Conservation (phyloP, 2,113 vertebrate species). For the Paedocypris sp. region DNA sequence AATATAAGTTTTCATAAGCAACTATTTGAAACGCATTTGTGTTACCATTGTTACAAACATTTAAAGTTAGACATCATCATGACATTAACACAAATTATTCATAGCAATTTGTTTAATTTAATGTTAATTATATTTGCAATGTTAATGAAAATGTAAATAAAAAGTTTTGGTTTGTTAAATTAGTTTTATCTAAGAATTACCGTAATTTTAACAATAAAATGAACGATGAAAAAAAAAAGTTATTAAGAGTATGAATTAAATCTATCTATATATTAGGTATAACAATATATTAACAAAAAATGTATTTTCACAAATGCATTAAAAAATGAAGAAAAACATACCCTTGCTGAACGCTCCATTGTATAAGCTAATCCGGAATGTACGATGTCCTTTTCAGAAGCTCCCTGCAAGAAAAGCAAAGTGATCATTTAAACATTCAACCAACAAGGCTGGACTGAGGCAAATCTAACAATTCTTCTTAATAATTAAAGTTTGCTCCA, state of each 20-base stretch:
- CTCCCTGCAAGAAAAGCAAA: conserved; percentile 55
- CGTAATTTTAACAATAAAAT: no score
- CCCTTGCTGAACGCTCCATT: conserved; percentile 82
- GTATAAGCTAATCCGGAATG: conserved; percentile 84
- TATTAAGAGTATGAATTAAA: not conserved
- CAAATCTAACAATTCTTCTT: not conserved
- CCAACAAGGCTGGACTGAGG: not conserved
- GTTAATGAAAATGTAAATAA: no score
- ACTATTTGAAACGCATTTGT: no score
- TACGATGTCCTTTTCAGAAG: conserved; percentile 84
- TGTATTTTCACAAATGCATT: not conserved
- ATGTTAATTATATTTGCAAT: no score
- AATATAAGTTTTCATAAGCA: no score
- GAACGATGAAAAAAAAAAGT: not conserved
- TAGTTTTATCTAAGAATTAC: no score
- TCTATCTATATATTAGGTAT: not conserved
- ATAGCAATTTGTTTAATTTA: no score
- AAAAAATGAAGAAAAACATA: conserved; percentile 34
- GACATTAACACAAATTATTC: no score
- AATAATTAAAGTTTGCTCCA: conserved; percentile 24
- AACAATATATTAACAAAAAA: not conserved
- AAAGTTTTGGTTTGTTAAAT: no score
- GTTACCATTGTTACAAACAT: no score
- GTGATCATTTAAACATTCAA: not conserved
- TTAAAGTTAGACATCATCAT: no score